Conservation (phyloP, 2,888 invertebrate genomes). For the Eurois occulta region DNA sequence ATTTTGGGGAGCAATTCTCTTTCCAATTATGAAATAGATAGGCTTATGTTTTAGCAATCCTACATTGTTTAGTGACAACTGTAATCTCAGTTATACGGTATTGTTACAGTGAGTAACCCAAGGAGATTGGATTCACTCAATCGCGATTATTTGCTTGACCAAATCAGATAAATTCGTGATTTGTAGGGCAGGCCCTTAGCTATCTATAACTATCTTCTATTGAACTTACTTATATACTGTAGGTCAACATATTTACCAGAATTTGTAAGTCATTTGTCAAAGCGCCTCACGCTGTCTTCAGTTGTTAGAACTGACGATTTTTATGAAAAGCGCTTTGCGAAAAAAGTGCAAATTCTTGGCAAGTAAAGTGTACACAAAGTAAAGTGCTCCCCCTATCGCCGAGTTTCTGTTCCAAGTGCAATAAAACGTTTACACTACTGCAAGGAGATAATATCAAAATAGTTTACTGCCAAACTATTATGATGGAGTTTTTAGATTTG, state of each 20-base stretch:
- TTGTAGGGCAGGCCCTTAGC: background rate
- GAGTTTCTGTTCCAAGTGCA: conserved; percentile 13
- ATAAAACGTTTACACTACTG: conserved; percentile 2
- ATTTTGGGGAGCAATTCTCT: background rate
- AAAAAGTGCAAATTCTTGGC: conserved; percentile 75
- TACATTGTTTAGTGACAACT: conserved; percentile 3
- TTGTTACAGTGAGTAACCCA: background rate
- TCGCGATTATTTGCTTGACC: conserved; percentile 9
- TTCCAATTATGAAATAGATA: background rate
- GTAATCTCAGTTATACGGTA: background rate
- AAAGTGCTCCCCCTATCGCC: conserved; percentile 17
- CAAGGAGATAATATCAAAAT: conserved; percentile 4
- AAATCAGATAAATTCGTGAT: conserved; percentile 20
- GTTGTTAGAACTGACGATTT: conserved; percentile 72
- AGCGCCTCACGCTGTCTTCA: conserved; percentile 71
- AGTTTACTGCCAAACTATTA: background rate
- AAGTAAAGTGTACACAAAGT: conserved; percentile 63
- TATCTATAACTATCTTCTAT: background rate
- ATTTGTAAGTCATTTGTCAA: conserved; percentile 75
- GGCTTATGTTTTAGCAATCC: conserved; percentile 3
- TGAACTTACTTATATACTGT: background rate
- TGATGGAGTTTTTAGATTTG: background rate
- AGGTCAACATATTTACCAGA: conserved; percentile 30
- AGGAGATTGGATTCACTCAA: conserved; percentile 20
- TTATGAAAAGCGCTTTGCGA: conserved; percentile 64